Evolutionary conservation across 2,888 invertebrate species (phyloP).

Genomic region (Dryobotodes eremita): DNA sequence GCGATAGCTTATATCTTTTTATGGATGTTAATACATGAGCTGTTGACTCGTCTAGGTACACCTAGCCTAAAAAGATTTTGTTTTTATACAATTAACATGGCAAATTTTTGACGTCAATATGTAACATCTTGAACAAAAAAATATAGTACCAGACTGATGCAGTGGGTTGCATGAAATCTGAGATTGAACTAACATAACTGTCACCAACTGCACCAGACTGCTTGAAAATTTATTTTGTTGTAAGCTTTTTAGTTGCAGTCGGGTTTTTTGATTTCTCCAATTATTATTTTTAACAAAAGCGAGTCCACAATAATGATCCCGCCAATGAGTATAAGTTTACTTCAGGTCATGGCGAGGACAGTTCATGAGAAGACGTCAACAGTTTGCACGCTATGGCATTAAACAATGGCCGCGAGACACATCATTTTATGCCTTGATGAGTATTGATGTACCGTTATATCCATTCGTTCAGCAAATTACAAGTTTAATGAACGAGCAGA

Average conservation of each 20-base stretch:
- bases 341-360: slow-evolving; percentile 43
- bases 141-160: background rate
- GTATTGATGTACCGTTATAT: slow-evolving; percentile 34
- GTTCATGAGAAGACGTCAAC: slow-evolving; percentile 32
- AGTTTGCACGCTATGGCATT: slow-evolving; percentile 37
- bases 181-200: background rate
- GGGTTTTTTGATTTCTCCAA: background rate
- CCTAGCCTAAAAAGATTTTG: too few relatives aligned
- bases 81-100: background rate
- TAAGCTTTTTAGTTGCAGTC: background rate
- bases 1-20: too few relatives aligned
- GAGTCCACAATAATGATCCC: slow-evolving; percentile 3
- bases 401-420: slow-evolving; percentile 46
- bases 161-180: background rate
- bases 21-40: too few relatives aligned
- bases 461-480: slow-evolving; percentile 23
- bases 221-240: background rate
- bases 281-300: background rate
- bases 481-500: slow-evolving; percentile 14
- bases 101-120: too few relatives aligned
- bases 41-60: background rate
- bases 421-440: slow-evolving; percentile 48
- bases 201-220: background rate
- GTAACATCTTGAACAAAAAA: background rate
- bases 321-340: slow-evolving; percentile 28